A percentile compares a stretch with the other conserved stretches of the same genome.
Conservation (phyloP, 2,113 vertebrate species). For the Glaucidium brasilianum region DNA sequence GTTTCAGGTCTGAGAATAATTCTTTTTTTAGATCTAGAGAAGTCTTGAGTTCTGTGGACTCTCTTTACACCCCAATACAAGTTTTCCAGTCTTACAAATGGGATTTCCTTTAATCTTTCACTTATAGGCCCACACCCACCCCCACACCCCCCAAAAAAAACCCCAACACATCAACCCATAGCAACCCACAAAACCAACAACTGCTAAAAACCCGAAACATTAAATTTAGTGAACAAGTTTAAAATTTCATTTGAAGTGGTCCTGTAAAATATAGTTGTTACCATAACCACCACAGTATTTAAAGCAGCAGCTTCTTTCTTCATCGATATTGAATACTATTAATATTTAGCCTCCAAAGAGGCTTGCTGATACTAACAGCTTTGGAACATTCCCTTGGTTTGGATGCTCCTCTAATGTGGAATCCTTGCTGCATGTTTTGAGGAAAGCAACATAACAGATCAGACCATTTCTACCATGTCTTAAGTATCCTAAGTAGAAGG, state of each 20-base stretch:
- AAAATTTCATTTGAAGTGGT: neutral
- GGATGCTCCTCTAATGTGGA: neutral
- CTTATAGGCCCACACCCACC: neutral
- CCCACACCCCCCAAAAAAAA: neutral
- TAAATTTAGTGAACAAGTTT: neutral
- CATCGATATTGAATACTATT: neutral
- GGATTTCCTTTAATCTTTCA: neutral
- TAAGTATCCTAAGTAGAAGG: neutral
- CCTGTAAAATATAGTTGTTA: neutral
- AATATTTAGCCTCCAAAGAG: neutral
- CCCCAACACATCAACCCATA: no score
- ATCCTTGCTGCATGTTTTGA: neutral
- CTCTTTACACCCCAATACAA: neutral
- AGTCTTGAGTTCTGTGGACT: neutral
- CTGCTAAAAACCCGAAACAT: neutral
- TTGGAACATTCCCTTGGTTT: neutral
- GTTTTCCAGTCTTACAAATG: neutral
- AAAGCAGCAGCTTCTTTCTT: neutral
- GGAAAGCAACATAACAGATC: neutral
- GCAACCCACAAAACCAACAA: neutral
- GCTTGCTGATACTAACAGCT: neutral
- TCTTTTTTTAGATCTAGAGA: neutral
- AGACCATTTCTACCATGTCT: accelerated
- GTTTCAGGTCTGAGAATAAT: neutral
- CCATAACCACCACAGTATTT: neutral